These are phyloP conservation scores for Uromys caudimaculatus DNA, from an alignment of 2,797 vertebrate species.

Conservation along the genomic window DNA sequence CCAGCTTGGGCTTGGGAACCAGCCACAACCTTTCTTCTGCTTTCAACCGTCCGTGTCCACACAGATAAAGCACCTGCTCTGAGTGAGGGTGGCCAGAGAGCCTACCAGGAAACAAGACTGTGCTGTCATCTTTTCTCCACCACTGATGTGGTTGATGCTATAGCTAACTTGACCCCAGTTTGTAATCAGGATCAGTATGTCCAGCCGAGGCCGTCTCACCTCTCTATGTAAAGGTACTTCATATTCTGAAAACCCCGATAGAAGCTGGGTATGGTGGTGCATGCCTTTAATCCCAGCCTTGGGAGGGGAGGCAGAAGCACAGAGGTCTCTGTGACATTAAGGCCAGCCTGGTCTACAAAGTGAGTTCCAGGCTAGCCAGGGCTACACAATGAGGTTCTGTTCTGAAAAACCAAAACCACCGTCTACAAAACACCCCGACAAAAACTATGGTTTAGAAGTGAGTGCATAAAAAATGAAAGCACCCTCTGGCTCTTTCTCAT, in stretches of 20 bases:
- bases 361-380: neutral
- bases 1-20: neutral
- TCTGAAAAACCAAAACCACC: neutral
- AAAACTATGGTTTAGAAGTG: neutral
- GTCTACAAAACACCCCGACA: no score
- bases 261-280: no score
- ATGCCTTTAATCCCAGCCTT: neutral
- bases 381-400: neutral
- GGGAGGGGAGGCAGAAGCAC: neutral
- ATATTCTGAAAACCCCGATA: neutral
- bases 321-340: neutral
- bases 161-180: neutral
- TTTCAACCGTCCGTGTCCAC: neutral
- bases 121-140: fast-evolving
- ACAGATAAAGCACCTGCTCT: neutral
- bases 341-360: neutral
- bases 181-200: neutral
- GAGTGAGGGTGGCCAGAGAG: neutral
- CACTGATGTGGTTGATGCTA: no score
- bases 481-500: neutral
- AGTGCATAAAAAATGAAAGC: neutral
- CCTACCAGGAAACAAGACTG: no score
- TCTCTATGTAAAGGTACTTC: neutral
- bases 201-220: neutral
- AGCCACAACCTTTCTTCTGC: no score